Conservation (phyloP, 2,113 vertebrate species). For the Syrrhaptes paradoxus region DNA sequence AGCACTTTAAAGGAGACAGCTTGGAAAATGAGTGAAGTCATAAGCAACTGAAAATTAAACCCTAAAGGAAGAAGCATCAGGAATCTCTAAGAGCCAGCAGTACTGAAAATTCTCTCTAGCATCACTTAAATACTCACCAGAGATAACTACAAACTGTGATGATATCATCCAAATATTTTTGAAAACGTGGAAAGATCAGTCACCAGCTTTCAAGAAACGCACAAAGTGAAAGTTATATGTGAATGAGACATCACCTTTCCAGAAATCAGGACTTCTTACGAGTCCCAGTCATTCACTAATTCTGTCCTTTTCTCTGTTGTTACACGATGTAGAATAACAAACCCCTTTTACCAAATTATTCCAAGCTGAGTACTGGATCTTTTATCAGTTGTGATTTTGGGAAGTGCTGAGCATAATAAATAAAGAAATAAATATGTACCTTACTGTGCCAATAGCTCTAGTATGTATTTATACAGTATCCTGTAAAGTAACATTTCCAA, state of each 20-base stretch:
- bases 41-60: not conserved
- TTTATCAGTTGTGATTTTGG: not conserved
- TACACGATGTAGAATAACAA: not conserved
- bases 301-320: not conserved
- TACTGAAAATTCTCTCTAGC: not conserved
- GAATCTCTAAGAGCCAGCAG: not conserved
- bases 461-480: not conserved
- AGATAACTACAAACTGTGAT: not conserved
- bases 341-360: not conserved
- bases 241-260: not conserved
- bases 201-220: not conserved
- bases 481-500: not conserved
- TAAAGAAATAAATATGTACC: not conserved
- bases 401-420: not conserved
- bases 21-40: not conserved
- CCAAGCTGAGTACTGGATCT: not conserved
- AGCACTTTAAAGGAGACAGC: not conserved
- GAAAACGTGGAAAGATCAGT: not conserved
- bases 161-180: not conserved
- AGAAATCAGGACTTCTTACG: not conserved
- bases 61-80: not conserved
- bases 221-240: not conserved
- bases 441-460: not conserved
- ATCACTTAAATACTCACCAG: not conserved
- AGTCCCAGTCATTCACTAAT: not conserved